Percentiles rank a stretch among this genome's conserved stretches.
These are phyloP conservation scores for Drosophila rufa DNA, from an alignment of 1,140 invertebrate genomes.

Conservation along the genomic window DNA sequence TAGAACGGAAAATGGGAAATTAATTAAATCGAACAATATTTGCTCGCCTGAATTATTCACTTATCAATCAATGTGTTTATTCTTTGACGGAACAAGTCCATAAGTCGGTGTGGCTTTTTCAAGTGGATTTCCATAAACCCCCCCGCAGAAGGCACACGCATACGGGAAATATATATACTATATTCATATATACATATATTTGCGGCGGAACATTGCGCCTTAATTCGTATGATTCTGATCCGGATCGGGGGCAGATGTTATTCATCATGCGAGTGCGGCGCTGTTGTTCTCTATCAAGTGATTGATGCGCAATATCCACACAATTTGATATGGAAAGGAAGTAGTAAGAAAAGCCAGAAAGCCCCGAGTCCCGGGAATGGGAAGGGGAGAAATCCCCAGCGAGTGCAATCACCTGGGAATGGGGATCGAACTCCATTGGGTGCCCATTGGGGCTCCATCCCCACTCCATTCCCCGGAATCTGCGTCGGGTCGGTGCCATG, in stretches of 20 bases:
- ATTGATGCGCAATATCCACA: slow-evolving; percentile 79
- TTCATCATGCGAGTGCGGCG: slow-evolving; percentile 70
- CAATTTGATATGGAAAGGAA: slow-evolving; percentile 72
- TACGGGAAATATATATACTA: neutral
- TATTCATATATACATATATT: slow-evolving; percentile 41
- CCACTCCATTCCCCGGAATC: slow-evolving; percentile 21
- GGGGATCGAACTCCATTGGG: slow-evolving; percentile 49
- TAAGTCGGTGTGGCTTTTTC: slow-evolving; percentile 56
- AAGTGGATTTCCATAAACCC: slow-evolving; percentile 71
- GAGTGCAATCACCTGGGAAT: slow-evolving; percentile 74
- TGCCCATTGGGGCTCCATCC: slow-evolving; percentile 9
- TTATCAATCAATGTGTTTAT: slow-evolving; percentile 70
- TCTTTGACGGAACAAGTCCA: slow-evolving; percentile 53
- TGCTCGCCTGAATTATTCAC: slow-evolving; percentile 49
- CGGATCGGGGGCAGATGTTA: slow-evolving; percentile 65
- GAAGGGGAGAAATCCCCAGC: slow-evolving; percentile 8
- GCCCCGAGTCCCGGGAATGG: slow-evolving; percentile 2
- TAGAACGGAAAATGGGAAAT: slow-evolving; percentile 32
- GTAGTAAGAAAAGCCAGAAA: slow-evolving; percentile 52
- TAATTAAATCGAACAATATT: slow-evolving; percentile 53
- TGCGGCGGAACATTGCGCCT: slow-evolving; percentile 71
- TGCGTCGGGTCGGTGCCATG: slow-evolving; percentile 51
- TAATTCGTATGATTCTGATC: slow-evolving; percentile 51
- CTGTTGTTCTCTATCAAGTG: slow-evolving; percentile 74
- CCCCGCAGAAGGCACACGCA: neutral